phyloP scores from a whole-genome alignment of 2,797 vertebrate species.

The Fringilla coelebs region DNA sequence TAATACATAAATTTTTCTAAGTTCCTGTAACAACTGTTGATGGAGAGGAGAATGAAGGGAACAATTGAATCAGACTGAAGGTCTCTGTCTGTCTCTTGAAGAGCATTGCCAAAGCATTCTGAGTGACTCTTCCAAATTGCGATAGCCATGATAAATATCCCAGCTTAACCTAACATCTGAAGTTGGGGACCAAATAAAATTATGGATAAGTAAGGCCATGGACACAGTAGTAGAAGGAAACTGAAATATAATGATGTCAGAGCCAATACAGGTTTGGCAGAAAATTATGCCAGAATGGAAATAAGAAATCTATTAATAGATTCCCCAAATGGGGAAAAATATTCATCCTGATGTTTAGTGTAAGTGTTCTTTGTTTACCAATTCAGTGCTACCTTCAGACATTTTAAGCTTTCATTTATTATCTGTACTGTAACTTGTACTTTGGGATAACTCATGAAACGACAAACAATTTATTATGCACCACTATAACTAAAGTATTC shows the following conservation, averaged over 20 bases:
- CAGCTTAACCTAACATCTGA: constrained; percentile 47
- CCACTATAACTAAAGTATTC: constrained; percentile 41
- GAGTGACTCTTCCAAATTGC: constrained; percentile 44
- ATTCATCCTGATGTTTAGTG: neutral
- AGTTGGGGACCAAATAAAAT: constrained; percentile 51
- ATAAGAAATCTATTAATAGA: neutral
- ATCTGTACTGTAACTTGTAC: neutral
- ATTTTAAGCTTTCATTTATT: constrained; percentile 1
- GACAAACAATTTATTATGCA: neutral
- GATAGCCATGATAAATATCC: constrained; percentile 59
- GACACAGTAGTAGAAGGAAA: constrained; percentile 43
- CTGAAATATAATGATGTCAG: neutral
- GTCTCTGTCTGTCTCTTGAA: neutral
- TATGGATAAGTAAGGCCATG: constrained; percentile 48
- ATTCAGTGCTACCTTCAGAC: neutral
- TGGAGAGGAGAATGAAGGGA: neutral
- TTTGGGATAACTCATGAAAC: neutral
- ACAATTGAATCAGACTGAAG: neutral
- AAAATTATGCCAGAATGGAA: constrained; percentile 6
- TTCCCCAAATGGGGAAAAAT: neutral
- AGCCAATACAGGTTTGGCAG: neutral
- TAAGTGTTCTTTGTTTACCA: neutral
- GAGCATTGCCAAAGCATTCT: neutral
- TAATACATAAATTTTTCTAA: neutral
- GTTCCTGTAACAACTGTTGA: neutral